phyloP scores from a whole-genome alignment of 2,113 vertebrate genomes.

The Cnemophilus loriae region DNA sequence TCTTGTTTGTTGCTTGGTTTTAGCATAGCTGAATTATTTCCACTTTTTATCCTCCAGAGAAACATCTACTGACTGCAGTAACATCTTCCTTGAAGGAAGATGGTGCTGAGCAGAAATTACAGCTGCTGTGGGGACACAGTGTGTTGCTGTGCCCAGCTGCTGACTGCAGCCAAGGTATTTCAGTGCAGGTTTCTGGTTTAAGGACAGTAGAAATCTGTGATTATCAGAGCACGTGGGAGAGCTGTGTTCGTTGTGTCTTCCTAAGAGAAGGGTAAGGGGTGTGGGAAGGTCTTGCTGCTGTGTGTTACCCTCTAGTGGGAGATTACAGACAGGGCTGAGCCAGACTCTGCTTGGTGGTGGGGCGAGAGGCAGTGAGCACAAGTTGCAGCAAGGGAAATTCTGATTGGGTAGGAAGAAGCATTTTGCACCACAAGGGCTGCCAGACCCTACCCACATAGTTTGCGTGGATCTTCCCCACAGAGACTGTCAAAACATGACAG shows the following conservation, averaged over 20 bases:
- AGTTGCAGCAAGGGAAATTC: not conserved
- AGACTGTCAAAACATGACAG: not conserved
- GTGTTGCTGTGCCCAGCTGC: not conserved
- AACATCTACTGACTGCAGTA: conserved; percentile 3
- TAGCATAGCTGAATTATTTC: not conserved
- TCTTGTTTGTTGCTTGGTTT: not conserved
- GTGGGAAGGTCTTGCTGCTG: not conserved
- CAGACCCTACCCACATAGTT: not conserved
- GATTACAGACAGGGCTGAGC: not conserved
- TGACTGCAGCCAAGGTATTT: not conserved
- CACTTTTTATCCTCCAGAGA: not conserved
- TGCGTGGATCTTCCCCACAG: not conserved
- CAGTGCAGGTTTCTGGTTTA: not conserved
- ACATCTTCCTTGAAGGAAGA: conserved; percentile 3
- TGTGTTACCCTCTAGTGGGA: not conserved
- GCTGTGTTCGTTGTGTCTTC: not conserved
- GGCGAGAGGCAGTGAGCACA: not conserved
- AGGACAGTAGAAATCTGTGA: not conserved
- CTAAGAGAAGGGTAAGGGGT: not conserved
- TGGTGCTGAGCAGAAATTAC: not conserved
- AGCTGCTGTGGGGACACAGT: not conserved
- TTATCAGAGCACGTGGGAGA: not conserved
- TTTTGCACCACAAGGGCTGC: not conserved
- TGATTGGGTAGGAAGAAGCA: not conserved
- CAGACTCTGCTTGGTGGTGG: not conserved